Evolutionary conservation across 1,140 invertebrate species (phyloP).

Genomic region (Holcopasites calliopsidis): DNA sequence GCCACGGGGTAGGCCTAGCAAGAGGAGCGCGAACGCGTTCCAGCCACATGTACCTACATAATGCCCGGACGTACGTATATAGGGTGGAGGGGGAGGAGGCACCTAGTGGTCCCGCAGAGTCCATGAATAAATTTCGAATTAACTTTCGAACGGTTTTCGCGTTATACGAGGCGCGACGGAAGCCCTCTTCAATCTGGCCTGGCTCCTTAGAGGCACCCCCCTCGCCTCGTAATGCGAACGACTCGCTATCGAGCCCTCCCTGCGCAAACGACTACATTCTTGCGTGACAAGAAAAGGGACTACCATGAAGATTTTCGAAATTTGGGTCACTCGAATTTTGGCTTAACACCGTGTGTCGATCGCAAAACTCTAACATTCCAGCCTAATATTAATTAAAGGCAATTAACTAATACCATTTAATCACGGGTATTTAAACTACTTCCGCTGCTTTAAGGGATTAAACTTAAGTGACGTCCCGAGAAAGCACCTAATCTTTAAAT

Average conservation of each 20-base stretch:
- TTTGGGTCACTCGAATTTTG: background rate
- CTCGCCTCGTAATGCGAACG: conserved; percentile 55
- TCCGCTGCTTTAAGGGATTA: too few species aligned
- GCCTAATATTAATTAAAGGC: conserved; percentile 4
- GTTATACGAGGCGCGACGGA: conserved; percentile 62
- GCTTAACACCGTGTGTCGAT: background rate
- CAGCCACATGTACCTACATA: conserved; percentile 21
- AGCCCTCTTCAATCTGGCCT: conserved; percentile 56
- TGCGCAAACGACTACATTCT: background rate
- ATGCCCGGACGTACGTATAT: conserved; percentile 7
- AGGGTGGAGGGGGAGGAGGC: conserved; percentile 8
- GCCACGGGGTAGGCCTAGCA: conserved; percentile 16
- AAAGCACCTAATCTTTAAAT: too few species aligned
- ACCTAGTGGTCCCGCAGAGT: conserved; percentile 51
- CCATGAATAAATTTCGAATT: conserved; percentile 77
- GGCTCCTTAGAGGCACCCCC: conserved; percentile 42
- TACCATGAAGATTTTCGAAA: too few species aligned
- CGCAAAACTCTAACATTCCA: background rate
- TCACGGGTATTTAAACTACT: conserved; percentile 10
- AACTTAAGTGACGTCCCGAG: too few species aligned
- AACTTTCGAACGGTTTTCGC: conserved; percentile 67
- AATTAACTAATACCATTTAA: conserved; percentile 26
- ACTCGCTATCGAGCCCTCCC: conserved; percentile 13
- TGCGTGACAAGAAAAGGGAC: too few species aligned
- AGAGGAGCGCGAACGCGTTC: background rate